Evolutionary conservation across 2,888 invertebrate genomes (phyloP).

Genomic region (Netelia inedita): DNA sequence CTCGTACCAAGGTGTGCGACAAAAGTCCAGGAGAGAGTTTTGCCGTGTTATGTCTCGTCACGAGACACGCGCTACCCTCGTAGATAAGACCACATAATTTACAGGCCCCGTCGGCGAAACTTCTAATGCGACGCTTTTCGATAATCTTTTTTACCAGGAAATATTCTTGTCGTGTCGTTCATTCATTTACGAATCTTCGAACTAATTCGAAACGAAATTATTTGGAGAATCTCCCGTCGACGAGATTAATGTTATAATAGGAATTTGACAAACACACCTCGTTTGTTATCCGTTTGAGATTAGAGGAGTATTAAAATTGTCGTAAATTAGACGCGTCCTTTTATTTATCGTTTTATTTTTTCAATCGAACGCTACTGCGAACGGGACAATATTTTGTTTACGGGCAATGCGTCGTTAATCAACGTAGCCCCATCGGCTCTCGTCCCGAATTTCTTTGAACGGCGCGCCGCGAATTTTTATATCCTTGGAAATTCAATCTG

Average conservation of each 20-base stretch:
- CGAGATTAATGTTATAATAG: not conserved
- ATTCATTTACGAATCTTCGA: not conserved
- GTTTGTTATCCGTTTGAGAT: conserved; percentile 45
- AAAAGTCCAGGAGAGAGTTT: conserved; percentile 62
- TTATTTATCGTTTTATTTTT: conserved; percentile 11
- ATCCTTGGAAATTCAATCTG: conserved; percentile 34
- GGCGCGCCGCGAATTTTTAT: conserved; percentile 9
- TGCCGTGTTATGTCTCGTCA: conserved; percentile 28
- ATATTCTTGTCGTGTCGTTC: not conserved
- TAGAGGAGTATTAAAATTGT: conserved; percentile 31
- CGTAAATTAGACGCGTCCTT: not conserved
- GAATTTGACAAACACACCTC: conserved; percentile 38
- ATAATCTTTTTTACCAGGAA: not conserved
- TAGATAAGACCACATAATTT: conserved; percentile 33
- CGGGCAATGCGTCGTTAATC: conserved; percentile 48
- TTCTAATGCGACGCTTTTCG: not conserved
- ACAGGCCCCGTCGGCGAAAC: conserved; percentile 21
- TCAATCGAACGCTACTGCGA: conserved; percentile 12
- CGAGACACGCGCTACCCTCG: conserved; percentile 8
- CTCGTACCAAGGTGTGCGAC: not conserved
- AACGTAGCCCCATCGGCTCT: conserved; percentile 26
- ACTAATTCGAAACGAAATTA: not conserved
- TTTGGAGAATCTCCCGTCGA: not conserved
- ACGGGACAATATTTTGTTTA: conserved; percentile 34
- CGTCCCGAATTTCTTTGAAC: conserved; percentile 13